A percentile compares a stretch with the other conserved stretches of the same genome.
Evolutionary conservation across 2,888 invertebrate genomes (phyloP).

Genomic region (Heliconius cydno): DNA sequence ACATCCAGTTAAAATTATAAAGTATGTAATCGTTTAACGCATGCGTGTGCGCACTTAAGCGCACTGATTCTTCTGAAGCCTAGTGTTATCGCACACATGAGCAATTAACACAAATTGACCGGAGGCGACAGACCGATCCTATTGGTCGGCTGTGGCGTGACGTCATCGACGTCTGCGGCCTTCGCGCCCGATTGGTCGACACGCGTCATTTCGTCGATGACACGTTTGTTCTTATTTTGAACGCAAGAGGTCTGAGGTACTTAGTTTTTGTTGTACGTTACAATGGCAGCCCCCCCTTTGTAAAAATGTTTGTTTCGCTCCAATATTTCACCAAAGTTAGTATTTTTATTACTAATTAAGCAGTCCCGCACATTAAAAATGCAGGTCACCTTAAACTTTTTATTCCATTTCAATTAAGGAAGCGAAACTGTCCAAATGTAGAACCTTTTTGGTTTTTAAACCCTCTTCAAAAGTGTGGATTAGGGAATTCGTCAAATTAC

Average conservation of each 20-base stretch:
- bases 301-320: slow-evolving; percentile 41
- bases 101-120: slow-evolving; percentile 83
- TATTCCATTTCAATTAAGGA: slow-evolving; percentile 69
- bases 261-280: slow-evolving; percentile 71
- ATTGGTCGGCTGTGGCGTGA: slow-evolving; percentile 77
- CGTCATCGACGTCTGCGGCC: slow-evolving; percentile 81
- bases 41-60: slow-evolving; percentile 69
- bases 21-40: slow-evolving; percentile 40
- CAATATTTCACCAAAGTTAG: slow-evolving; percentile 22
- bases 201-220: slow-evolving; percentile 83
- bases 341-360: slow-evolving; percentile 26
- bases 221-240: slow-evolving; percentile 83
- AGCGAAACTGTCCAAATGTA: slow-evolving; percentile 50
- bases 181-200: slow-evolving; percentile 83
- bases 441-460: slow-evolving; percentile 69
- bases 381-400: slow-evolving; percentile 61
- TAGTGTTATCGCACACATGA: slow-evolving; percentile 81
- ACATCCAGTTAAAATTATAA: slow-evolving; percentile 27
- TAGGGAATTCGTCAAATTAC: slow-evolving; percentile 78
- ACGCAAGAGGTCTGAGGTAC: slow-evolving; percentile 76
- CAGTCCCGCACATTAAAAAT: slow-evolving; percentile 59
- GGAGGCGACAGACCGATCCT: slow-evolving; percentile 74
- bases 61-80: slow-evolving; percentile 76
- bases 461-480: slow-evolving; percentile 80
- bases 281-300: slow-evolving; percentile 66